phyloP scores from a whole-genome alignment of 2,113 vertebrate species.

The Petaurus breviceps region DNA sequence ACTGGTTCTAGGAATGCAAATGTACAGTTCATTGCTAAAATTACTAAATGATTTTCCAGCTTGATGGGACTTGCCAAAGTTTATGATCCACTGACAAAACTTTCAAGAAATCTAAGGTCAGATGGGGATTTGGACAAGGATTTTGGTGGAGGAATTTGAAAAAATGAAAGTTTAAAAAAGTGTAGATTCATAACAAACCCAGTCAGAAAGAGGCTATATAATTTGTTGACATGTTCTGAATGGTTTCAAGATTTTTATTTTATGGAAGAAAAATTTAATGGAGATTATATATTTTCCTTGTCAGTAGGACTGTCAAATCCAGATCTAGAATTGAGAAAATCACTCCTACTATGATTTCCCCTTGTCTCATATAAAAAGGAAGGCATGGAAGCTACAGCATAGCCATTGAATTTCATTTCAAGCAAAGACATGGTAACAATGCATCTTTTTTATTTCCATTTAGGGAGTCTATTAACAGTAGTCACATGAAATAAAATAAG shows the following conservation, averaged over 20 bases:
- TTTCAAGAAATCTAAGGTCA: neutral
- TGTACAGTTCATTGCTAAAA: neutral
- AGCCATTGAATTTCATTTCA: neutral
- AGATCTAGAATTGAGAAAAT: neutral
- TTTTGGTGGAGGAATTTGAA: neutral
- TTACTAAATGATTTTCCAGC: neutral
- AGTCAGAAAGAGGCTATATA: neutral
- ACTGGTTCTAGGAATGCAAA: neutral
- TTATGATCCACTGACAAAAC: neutral
- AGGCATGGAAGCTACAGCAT: neutral
- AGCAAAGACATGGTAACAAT: neutral
- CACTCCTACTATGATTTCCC: neutral
- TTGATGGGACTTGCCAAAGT: neutral
- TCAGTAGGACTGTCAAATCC: neutral
- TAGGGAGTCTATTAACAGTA: neutral
- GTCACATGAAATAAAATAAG: neutral
- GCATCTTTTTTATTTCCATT: neutral
- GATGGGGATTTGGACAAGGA: neutral
- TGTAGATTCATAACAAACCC: neutral
- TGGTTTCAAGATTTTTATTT: neutral
- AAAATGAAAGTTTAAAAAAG: neutral
- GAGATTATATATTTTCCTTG: neutral
- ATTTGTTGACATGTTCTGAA: neutral
- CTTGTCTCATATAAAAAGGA: neutral
- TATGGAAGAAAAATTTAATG: neutral